phyloP scores from a whole-genome alignment of 2,113 vertebrate species.

The Podiceps cristatus region DNA sequence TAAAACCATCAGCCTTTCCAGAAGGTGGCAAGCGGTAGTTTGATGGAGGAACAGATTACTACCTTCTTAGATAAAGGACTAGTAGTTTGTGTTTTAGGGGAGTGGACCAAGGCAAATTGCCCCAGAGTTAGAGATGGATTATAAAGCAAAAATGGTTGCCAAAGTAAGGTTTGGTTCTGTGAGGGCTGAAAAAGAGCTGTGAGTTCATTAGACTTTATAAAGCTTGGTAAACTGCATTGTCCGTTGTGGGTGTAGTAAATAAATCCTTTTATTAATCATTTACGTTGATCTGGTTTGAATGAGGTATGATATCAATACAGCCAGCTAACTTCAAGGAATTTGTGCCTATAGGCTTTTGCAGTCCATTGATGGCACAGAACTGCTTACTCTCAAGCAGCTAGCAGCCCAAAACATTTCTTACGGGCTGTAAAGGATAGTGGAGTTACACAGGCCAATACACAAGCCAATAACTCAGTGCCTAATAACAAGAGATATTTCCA shows the following conservation, averaged over 20 bases:
- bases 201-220: neutral
- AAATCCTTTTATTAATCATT: neutral
- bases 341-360: neutral
- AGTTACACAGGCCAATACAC: neutral
- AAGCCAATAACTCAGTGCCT: neutral
- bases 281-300: neutral
- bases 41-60: neutral
- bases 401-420: neutral
- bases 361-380: neutral
- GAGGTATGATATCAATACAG: neutral
- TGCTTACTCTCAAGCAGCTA: neutral
- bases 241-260: neutral
- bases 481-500: neutral
- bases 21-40: neutral
- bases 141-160: neutral
- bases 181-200: neutral
- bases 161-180: neutral
- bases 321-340: neutral
- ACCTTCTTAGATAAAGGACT: neutral
- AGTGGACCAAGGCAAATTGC: neutral
- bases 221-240: neutral
- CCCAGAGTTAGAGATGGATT: neutral
- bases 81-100: neutral
- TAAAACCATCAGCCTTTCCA: neutral
- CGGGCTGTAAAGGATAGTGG: neutral